These are phyloP conservation scores for Trimorus sp. DNA, from an alignment of 2,888 invertebrate species.

Conservation along the genomic window DNA sequence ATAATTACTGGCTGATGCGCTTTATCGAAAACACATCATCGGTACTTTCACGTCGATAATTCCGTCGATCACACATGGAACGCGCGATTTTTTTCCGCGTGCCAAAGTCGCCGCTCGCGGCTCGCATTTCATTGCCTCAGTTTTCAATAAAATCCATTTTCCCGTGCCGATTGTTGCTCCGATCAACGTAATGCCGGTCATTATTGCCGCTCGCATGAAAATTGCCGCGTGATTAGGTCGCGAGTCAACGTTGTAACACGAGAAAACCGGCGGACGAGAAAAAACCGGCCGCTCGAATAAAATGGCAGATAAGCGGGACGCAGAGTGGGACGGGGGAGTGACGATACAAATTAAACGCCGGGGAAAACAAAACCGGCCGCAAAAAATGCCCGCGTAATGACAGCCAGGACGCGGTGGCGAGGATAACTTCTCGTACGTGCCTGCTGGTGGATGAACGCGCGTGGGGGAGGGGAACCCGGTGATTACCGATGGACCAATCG, in stretches of 20 bases:
- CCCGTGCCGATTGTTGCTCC: slow-evolving; percentile 28
- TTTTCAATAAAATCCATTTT: slow-evolving; percentile 45
- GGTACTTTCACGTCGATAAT: no score
- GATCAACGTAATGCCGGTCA: slow-evolving; percentile 42
- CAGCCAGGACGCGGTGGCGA: slow-evolving; percentile 71
- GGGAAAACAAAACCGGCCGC: slow-evolving; percentile 68
- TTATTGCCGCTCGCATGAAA: slow-evolving; percentile 43
- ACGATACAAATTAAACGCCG: slow-evolving; percentile 79
- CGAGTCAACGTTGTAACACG: slow-evolving; percentile 34
- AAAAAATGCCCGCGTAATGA: slow-evolving; percentile 79
- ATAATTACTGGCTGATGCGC: no score
- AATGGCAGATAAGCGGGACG: slow-evolving; percentile 19
- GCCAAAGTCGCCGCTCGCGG: slow-evolving; percentile 1
- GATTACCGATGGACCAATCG: slow-evolving; percentile 81
- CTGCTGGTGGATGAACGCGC: slow-evolving; percentile 64
- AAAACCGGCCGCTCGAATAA: no score
- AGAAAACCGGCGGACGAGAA: slow-evolving; percentile 34
- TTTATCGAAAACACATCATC: no score
- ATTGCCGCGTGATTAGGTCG: slow-evolving; percentile 47
- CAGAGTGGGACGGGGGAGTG: slow-evolving; percentile 67
- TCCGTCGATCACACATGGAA: no score
- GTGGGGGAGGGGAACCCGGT: slow-evolving; percentile 75
- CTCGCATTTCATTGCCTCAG: slow-evolving; percentile 21
- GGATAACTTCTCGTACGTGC: slow-evolving; percentile 68
- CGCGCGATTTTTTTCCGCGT: no score